Evolutionary conservation across 2,888 invertebrate genomes (phyloP), one percentile per base, ranked within the genome.

Genomic region (Cantharis nigra): DNA sequence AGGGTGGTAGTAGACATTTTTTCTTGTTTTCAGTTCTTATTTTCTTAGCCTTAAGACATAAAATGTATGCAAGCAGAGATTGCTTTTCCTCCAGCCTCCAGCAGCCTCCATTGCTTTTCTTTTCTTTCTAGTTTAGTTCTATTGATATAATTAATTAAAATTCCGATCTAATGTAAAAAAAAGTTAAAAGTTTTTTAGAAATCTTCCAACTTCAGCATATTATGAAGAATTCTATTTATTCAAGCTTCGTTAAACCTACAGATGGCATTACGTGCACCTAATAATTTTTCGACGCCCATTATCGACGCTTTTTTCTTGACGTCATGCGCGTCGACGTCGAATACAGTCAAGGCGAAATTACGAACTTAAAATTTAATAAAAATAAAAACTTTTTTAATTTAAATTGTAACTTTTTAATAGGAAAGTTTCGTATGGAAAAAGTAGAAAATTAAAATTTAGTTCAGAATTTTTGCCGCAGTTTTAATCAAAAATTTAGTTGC

Each of bases 251-350:
- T 62, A 49, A 62, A 13, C 65, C n/a, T 9, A 16, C 16, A 78
- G 78, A 63, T 76, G 76, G 16, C 76, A 18, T 20, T 49, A 71
- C n/a, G 10, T 67, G 20, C 33, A 71, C 9, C 10, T 63, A 30
- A 73, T 20, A 26, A 67, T 9, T 62, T 72, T 75, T 70, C 72
- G 82, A 78, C 81, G 83, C 80, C 79, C 74, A 78, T 80, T 84
- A 85, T 85, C 83, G 84, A 85, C 83, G 84, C 82, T 76, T n/a
- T 62, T 63, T 63, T 64, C 80, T 49, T 80, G 82, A 83, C 81
- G 83, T 83, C 85, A 84, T 84, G 85, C 85, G 84, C 84, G 63
- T 23, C 3, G n/a, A 71, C 76, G 73, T 75, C 67, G 30, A 72
- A 79, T 80, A 80, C 80, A 80, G 69, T 78, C 80, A 18, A 76